A percentile compares a stretch with the other conserved stretches of the same genome.
Evolutionary conservation across 2,888 invertebrate genomes (phyloP).

Genomic region (Mesorhabditis belari): DNA sequence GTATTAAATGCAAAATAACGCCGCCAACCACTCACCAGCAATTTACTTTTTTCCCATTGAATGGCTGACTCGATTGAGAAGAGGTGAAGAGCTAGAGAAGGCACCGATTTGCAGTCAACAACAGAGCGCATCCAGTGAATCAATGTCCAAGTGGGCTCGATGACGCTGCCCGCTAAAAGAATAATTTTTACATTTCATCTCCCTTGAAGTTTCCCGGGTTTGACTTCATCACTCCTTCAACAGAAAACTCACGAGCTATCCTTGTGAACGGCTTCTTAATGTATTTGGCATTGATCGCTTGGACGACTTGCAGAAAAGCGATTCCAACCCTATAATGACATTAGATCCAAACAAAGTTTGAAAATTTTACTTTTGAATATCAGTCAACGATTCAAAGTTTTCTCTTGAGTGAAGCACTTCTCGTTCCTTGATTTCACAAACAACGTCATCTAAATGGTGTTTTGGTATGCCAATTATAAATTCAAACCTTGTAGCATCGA

Average conservation of each 20-base stretch:
- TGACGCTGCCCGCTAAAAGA: not conserved
- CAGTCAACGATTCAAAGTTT: constrained; percentile 6
- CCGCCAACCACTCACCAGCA: no score
- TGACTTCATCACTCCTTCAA: no score
- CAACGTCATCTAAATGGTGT: not conserved
- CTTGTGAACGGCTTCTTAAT: constrained; percentile 72
- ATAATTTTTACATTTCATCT: not conserved
- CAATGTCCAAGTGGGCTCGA: constrained; percentile 10
- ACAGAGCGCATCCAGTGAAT: constrained; percentile 22
- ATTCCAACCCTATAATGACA: constrained; percentile 62
- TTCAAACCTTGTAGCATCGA: constrained; percentile 1
- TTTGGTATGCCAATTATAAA: not conserved
- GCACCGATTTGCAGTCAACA: constrained; percentile 16
- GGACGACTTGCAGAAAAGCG: constrained; percentile 77
- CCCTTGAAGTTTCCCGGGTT: not conserved
- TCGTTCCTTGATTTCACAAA: constrained; percentile 5
- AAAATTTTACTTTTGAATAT: constrained; percentile 49
- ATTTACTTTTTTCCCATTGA: constrained; percentile 57
- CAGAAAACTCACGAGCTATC: not conserved
- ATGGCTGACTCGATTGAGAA: constrained; percentile 64
- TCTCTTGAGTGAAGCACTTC: constrained; percentile 12
- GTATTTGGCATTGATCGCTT: constrained; percentile 75
- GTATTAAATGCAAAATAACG: no score
- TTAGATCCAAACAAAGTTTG: not conserved
- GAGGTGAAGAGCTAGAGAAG: constrained; percentile 19